phyloP scores from a whole-genome alignment of 2,797 vertebrate species.

The Tenualosa thibaudeaui region DNA sequence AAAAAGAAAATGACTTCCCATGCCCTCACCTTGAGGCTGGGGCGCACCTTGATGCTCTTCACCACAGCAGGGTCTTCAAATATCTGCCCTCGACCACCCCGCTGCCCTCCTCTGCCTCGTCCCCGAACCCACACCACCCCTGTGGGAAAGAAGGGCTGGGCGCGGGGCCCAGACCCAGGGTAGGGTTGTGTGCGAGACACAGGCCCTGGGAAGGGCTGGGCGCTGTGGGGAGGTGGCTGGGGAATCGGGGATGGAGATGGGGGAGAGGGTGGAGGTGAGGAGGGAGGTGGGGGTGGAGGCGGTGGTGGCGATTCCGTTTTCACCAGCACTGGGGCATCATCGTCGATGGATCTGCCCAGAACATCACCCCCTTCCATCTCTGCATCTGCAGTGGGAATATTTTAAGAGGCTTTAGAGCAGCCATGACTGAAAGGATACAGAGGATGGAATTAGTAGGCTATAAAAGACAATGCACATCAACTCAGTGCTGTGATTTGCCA shows the following conservation, averaged over 20 bases:
- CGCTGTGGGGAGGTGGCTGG: slow-evolving; percentile 39
- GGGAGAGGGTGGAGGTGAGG: not conserved
- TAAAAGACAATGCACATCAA: no score
- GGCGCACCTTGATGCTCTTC: slow-evolving; percentile 77
- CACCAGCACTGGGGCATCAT: not conserved
- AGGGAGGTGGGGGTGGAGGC: not conserved
- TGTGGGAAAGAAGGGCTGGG: slow-evolving; percentile 32
- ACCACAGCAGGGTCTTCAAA: slow-evolving; percentile 88
- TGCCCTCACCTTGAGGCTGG: slow-evolving; percentile 76
- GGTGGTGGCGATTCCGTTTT: not conserved
- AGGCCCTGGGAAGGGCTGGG: slow-evolving; percentile 47
- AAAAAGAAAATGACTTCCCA: no score
- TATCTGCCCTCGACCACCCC: slow-evolving; percentile 60
- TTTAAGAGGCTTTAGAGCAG: not conserved
- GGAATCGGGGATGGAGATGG: slow-evolving; percentile 36
- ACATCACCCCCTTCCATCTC: slow-evolving; percentile 59
- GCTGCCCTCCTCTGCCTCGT: slow-evolving; percentile 42
- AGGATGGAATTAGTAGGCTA: no score
- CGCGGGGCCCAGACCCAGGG: slow-evolving; percentile 17
- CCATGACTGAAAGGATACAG: no score
- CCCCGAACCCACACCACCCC: slow-evolving; percentile 6
- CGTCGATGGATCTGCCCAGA: not conserved
- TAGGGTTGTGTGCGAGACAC: slow-evolving; percentile 36
- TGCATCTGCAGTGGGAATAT: slow-evolving; percentile 12
- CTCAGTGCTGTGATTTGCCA: not conserved